Evolutionary conservation across 1,140 invertebrate genomes (phyloP), one percentile per base, ranked within the genome.

Genomic region (Neodiprion pinetum): DNA sequence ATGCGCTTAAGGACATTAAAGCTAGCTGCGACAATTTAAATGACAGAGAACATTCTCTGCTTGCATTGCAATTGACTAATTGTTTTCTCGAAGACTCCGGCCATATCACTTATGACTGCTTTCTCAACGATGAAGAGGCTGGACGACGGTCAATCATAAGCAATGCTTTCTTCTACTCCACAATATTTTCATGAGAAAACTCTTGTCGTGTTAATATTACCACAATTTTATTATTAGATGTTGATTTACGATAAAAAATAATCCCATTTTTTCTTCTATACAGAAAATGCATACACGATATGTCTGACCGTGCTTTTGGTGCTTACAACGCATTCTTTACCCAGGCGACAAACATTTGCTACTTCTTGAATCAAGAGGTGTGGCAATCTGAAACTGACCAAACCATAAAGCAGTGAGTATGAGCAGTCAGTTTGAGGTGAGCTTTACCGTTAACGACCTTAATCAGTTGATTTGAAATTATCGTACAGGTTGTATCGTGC

Each of bases 301-400:
- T 94, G 89, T 85, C 90, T n/a, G 89, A 91, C 75, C 85, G 89
- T 49, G 90, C 91, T 14, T 91, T 93, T 75, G 85, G 86, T 75
- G 91, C 90, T 9, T 93, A 92, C 75, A 91, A 91, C 53, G 90
- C 92, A 79, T 94, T 93, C 81, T 94, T 93, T 80, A 92, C 92
- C 12, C 92, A 94, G 74, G 91, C 92, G 1, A 91, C 92, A 75
- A 92, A 92, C 77, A 93, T 94, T 67, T 94, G 93, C 81, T 93
- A 90, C 80, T 94, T 91, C 82, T 80, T 94, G 50, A 88, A 90
- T 81, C 90, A 90, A 48, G 91, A 93, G 84, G 81, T 91, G 49
- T 94, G 93, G 93, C 92, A 93, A 75, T 86, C 90, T 75, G 87
- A 91, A 74, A 93, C 92, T 48, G 89, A 92, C 48, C 87, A 88